Conservation (phyloP, 2,113 vertebrate species). For the Corythoichthys haematopterus region DNA sequence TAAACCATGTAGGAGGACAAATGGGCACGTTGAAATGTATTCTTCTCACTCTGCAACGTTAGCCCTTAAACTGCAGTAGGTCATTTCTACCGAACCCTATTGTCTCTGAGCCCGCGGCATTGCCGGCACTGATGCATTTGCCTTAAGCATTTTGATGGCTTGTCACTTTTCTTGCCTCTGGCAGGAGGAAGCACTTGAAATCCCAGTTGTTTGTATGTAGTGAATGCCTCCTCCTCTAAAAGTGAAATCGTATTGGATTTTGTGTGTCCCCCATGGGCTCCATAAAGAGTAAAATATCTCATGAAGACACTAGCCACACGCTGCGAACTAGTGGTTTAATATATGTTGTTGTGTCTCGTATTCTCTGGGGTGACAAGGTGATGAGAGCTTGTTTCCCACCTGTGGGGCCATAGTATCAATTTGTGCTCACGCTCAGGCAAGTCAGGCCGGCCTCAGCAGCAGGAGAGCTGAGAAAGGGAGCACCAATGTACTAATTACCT, state of each 20-base stretch:
- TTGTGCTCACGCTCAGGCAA: constrained; percentile 60
- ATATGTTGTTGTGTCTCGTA: constrained; percentile 62
- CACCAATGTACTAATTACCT: constrained; percentile 76
- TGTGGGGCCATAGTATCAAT: constrained; percentile 68
- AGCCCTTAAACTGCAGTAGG: constrained; percentile 39
- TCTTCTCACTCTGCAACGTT: constrained; percentile 6
- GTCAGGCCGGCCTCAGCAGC: constrained; percentile 48
- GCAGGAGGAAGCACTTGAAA: constrained; percentile 57
- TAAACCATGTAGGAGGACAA: not conserved
- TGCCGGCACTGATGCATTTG: constrained; percentile 55
- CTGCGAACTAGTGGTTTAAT: constrained; percentile 69
- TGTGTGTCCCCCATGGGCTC: constrained; percentile 64
- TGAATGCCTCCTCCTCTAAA: constrained; percentile 53
- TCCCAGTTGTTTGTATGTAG: constrained; percentile 71
- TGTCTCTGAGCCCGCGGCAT: constrained; percentile 48
- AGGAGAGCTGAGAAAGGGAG: constrained; percentile 58
- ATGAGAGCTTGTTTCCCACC: constrained; percentile 70
- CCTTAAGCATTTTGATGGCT: constrained; percentile 56
- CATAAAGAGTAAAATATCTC: constrained; percentile 72
- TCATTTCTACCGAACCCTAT: constrained; percentile 47
- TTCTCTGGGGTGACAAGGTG: constrained; percentile 69
- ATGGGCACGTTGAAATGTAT: constrained; percentile 4
- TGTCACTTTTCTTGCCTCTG: constrained; percentile 65
- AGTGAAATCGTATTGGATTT: constrained; percentile 64
- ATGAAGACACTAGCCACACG: constrained; percentile 62